phyloP scores from a whole-genome alignment of 2,888 invertebrate genomes.

The Merodon equestris region DNA sequence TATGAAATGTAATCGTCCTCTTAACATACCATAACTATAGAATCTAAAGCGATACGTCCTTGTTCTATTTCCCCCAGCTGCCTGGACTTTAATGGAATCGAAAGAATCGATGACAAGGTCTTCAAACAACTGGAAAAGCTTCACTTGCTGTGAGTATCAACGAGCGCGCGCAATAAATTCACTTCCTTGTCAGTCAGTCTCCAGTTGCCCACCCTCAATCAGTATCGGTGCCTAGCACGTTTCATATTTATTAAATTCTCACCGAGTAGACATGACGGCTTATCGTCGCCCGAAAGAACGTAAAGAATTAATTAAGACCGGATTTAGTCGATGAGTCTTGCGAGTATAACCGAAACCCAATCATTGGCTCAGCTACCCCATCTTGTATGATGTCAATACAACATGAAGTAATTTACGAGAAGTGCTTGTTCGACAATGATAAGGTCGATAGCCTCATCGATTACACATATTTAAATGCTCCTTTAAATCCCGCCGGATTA shows the following conservation, averaged over 20 bases:
- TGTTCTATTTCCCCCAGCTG: constrained; percentile 74
- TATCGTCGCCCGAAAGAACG: neutral
- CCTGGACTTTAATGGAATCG: constrained; percentile 79
- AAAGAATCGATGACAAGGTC: constrained; percentile 78
- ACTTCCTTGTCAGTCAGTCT: too few relatives aligned
- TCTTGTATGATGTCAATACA: neutral
- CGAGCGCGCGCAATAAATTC: too few relatives aligned
- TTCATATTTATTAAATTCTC: too few relatives aligned
- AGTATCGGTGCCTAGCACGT: too few relatives aligned
- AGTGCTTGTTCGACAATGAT: neutral
- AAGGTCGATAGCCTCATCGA: constrained; percentile 28
- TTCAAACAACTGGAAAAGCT: constrained; percentile 79
- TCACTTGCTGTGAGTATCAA: constrained; percentile 79
- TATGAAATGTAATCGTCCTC: constrained; percentile 80
- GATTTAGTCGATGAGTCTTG: constrained; percentile 4
- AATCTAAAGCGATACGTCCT: too few relatives aligned
- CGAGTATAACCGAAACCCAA: too few relatives aligned
- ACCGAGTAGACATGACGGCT: neutral
- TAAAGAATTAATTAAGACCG: constrained; percentile 28
- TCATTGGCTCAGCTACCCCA: too few relatives aligned
- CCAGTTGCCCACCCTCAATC: too few relatives aligned
- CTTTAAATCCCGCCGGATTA: constrained; percentile 51
- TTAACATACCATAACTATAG: neutral
- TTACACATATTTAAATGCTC: constrained; percentile 49
- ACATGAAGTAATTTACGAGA: too few relatives aligned